These are phyloP conservation scores for Drosophila hamatofila DNA, from an alignment of 2,888 invertebrate species.

Conservation along the genomic window DNA sequence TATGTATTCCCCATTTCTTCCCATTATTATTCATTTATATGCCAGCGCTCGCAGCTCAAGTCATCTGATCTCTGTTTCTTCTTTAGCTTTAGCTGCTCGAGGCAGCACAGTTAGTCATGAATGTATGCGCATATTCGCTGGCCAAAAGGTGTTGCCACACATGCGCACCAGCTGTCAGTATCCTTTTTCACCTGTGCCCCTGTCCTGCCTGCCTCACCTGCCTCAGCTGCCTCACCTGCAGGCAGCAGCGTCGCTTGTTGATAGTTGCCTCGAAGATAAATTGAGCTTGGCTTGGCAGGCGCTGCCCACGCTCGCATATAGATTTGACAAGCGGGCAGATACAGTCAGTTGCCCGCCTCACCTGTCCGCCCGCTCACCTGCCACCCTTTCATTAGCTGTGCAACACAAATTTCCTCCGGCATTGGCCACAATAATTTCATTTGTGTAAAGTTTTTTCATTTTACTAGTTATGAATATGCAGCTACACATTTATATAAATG, in stretches of 20 bases:
- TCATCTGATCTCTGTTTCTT: conserved; percentile 10
- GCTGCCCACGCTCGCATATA: conserved; percentile 55
- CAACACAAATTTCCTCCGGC: conserved; percentile 49
- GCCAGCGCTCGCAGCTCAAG: too few relatives aligned
- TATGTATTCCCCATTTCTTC: too few relatives aligned
- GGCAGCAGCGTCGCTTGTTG: too few relatives aligned
- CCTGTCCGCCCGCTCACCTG: conserved; percentile 9
- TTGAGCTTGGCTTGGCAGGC: conserved; percentile 38
- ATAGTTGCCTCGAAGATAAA: conserved; percentile 50
- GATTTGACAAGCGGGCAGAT: conserved; percentile 2
- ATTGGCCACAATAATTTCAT: conserved; percentile 64
- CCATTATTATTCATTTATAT: too few relatives aligned
- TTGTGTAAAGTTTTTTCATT: conserved; percentile 62
- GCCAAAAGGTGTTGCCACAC: conserved; percentile 45
- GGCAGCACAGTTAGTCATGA: conserved; percentile 50
- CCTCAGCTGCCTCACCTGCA: too few relatives aligned
- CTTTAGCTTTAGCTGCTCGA: too few relatives aligned
- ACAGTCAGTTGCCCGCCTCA: conserved; percentile 4
- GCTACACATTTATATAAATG: conserved; percentile 65
- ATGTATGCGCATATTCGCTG: conserved; percentile 15
- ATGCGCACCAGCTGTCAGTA: conserved; percentile 41
- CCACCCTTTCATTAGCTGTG: conserved; percentile 44
- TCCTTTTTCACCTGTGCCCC: neutral
- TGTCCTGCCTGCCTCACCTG: neutral
- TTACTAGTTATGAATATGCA: conserved; percentile 76